phyloP scores from a whole-genome alignment of 2,113 vertebrate species.

The Mandrillus leucophaeus region DNA sequence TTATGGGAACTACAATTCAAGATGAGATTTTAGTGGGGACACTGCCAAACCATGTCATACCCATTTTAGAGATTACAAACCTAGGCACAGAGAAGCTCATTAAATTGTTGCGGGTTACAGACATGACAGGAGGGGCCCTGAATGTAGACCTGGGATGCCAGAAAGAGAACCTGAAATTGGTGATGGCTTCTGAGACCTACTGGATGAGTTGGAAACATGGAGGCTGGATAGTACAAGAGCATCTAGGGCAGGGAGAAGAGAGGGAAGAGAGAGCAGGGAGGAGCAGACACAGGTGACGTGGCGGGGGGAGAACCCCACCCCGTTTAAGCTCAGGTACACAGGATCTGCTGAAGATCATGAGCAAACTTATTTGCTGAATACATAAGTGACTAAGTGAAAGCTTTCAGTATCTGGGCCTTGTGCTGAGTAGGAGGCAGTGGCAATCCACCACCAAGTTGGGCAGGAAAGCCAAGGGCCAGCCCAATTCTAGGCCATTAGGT shows the following conservation, averaged over 20 bases:
- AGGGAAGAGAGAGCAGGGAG: not conserved
- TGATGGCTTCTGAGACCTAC: not conserved
- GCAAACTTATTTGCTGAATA: too few species aligned
- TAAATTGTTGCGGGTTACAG: not conserved
- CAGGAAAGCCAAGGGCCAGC: not conserved
- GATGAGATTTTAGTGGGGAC: too few species aligned
- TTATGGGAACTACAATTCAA: too few species aligned
- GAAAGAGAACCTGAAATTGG: not conserved
- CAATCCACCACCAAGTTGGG: too few species aligned
- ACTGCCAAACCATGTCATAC: too few species aligned
- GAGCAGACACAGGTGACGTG: rapidly evolving
- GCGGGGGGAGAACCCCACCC: not conserved
- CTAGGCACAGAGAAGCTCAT: not conserved
- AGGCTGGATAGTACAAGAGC: not conserved
- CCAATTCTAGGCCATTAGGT: not conserved
- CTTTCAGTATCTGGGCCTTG: not conserved
- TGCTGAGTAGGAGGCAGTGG: not conserved
- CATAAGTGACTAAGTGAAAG: not conserved
- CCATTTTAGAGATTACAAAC: not conserved
- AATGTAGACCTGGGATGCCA: not conserved
- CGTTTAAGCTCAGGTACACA: not conserved
- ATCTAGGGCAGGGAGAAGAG: not conserved
- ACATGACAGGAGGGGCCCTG: not conserved
- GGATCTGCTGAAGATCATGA: not conserved
- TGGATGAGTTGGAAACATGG: not conserved